Percentiles rank a stretch among this genome's conserved stretches.
These are phyloP conservation scores for Drosophila parthenogenetica DNA, from an alignment of 2,888 invertebrate genomes.

Conservation along the genomic window DNA sequence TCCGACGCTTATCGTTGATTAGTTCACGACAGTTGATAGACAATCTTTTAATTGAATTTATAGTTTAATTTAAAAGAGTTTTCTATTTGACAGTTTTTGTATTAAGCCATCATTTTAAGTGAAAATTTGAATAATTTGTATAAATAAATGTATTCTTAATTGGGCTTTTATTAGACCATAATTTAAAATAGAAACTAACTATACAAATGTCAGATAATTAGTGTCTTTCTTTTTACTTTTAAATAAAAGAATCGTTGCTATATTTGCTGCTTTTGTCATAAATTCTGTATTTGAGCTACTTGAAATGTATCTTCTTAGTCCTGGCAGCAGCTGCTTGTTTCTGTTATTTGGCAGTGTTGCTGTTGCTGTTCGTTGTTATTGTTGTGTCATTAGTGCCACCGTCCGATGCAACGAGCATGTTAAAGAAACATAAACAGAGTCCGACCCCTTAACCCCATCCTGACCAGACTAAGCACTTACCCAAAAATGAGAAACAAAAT, in stretches of 20 bases:
- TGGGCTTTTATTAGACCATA: too few species aligned
- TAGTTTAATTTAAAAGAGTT: background rate
- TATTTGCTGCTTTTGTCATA: background rate
- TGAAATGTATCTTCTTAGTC: slow-evolving; percentile 18
- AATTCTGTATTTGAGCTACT: slow-evolving; percentile 1
- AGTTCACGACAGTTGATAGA: slow-evolving; percentile 49
- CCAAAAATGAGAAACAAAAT: slow-evolving; percentile 41
- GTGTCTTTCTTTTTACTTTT: background rate
- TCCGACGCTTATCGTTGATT: slow-evolving; percentile 48
- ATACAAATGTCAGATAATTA: too few species aligned
- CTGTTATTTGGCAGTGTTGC: slow-evolving; percentile 5
- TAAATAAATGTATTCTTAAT: too few species aligned
- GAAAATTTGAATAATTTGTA: too few species aligned
- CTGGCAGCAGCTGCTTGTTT: slow-evolving; percentile 33
- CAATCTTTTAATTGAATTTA: slow-evolving; percentile 16
- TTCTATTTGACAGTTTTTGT: background rate
- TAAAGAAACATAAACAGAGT: slow-evolving; percentile 62
- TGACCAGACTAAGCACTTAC: slow-evolving; percentile 42
- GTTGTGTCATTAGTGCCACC: slow-evolving; percentile 35
- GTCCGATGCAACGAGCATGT: slow-evolving; percentile 58
- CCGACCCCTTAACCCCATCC: slow-evolving; percentile 58
- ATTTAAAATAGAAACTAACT: too few species aligned
- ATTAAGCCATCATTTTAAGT: background rate
- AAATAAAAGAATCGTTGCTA: background rate
- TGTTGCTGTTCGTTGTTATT: slow-evolving; percentile 17